Base-by-base conservation (phyloP, 2,113 vertebrate genomes). In the Halichoeres trimaculatus region DNA sequence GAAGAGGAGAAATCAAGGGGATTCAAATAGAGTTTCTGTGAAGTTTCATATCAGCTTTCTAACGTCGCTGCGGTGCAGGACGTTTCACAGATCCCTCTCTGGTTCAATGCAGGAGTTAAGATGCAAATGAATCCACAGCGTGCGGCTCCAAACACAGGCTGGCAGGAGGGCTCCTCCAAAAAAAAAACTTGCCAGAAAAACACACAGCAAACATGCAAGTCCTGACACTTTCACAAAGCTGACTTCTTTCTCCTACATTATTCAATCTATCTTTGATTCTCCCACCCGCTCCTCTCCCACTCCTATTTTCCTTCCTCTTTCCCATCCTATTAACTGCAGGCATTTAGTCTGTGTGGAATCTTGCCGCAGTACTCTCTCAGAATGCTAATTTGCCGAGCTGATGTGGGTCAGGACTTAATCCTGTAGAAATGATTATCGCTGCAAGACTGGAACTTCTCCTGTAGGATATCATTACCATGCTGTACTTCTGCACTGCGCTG, bases 371-470 rank as follows among this genome's bases (percentile, higher is more conserved):
- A 65, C 85, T 77, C 84, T 83, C 87, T 85, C 84, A 59, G 90
- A 90, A 92, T 91, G 87, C 88, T 91, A 89, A 92, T 91, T 81
- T 83, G 85, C 81, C 40, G 22, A 65, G 83, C 88, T 90, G 85
- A 91, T 92, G 90, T 91, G 88, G 91, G 91, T 91, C 89, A 91
- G 84, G 88, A 89, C 87, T 90, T 92, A 91, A 92, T 92, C 90
- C 89, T 91, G 88, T 91, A 88, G 84, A 92, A 91, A 88, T 92
- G 89, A 91, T 91, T 91, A 91, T 91, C 85, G 70, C 88, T 85
- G 87, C 84, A 74, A 69, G 64, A 70, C 84, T 90, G 90, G 71
- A 91, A 91, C 89, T 89, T 90, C 79, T 90, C 81, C 84, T 89
- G 82, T 80, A 85, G 87, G 84, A 85, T 90, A 87, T 91, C 85